Base-by-base conservation (phyloP, 2,113 vertebrate species). In the Haemorhous mexicanus region DNA sequence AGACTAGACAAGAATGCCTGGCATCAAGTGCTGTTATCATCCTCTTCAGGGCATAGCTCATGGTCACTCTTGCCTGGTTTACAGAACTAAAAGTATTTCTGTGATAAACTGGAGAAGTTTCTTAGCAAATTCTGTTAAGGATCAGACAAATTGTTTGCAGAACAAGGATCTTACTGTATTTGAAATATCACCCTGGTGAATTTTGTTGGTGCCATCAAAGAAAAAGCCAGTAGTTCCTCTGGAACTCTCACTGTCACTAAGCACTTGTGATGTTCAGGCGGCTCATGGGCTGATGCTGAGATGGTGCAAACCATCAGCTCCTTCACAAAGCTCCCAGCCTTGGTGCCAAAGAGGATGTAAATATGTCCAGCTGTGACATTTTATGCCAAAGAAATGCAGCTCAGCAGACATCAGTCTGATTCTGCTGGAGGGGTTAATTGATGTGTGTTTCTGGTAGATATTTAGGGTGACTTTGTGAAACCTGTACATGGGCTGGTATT, bases 201-300 rank as follows among this genome's bases (percentile, higher is more conserved):
- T 24, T 63, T 82, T 76, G 74, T 73, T 16, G 4, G 13, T 77
- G 37, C 13, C 17, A n/a, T 35, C 15, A 50, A 44, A 64, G 6
- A 9, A 76, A 59, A 62, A 37, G n/a, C 1, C 30, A 18, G 6
- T 24, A 64, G 26, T 30, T 67, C 23, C 59, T n/a, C 22, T 10
- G 20, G 21, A 76, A 5, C 37, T 66, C 27, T 27, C 21, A 13
- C 19, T 62, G 24, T 44, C 73, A 15, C 47, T 32, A 4, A 27
- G 23, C 18, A 2, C 33, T 67, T 11, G 2, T 22, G 52, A 24
- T 0, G 1, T 37, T 44, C 27, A 33, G 27, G 55, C 37, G 37
- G 22, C 27, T 67, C 32, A 13, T 6, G 37, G 13, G 5, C 56
- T 59, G 28, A 49, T 66, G 56, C 41, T 39, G 56, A 30, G 50